Evolutionary conservation across 2,888 invertebrate species (phyloP), one percentile per base, ranked within the genome.

Genomic region (Microplitis manilae): DNA sequence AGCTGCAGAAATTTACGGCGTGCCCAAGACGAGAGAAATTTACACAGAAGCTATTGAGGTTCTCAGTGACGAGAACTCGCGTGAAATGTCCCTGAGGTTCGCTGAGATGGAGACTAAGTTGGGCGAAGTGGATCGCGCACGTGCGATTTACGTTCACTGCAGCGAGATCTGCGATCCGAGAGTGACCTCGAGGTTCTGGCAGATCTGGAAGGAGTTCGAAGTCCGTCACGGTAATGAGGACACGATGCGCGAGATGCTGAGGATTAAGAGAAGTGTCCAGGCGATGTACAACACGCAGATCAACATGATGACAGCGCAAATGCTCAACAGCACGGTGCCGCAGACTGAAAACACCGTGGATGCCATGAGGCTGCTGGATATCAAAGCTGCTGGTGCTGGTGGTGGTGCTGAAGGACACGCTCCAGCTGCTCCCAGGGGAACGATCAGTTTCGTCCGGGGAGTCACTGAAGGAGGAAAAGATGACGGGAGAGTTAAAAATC

Each of bases 231-330:
- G 99, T 15, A 99, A 99, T 91, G 99, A 99, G 90, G 99, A 99
- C 87, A 99, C 99, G 0, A 97, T 99, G 94, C 93, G 98, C 68
- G 99, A 99, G 92, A 98, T 99, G 98, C 91, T 99, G 84, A 93
- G 99, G 85, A 98, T 99, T 81, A 98, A 98, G 91, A 94, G 99
- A 84, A 98, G 98, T 87, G 97, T 99, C 0, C 98, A 98, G 91
- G 99, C 99, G 5, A 96, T 96, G 86, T 99, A 97, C 90, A 99
- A 99, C 90, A 99, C 98, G 0, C 98, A 99, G 92, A 94, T 94
- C n/a, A 99, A 99, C 89, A 98, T 98, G 96, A 98, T 99, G 98
- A 97, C 98, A 13, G 98, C 98, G 0, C 98, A 98, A 90, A 98
- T 98, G 95, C 91, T 98, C 84, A 96, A 95, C 84, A 95, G 95